phyloP scores from a whole-genome alignment of 2,888 invertebrate species.

The Cephus nigrinus region DNA sequence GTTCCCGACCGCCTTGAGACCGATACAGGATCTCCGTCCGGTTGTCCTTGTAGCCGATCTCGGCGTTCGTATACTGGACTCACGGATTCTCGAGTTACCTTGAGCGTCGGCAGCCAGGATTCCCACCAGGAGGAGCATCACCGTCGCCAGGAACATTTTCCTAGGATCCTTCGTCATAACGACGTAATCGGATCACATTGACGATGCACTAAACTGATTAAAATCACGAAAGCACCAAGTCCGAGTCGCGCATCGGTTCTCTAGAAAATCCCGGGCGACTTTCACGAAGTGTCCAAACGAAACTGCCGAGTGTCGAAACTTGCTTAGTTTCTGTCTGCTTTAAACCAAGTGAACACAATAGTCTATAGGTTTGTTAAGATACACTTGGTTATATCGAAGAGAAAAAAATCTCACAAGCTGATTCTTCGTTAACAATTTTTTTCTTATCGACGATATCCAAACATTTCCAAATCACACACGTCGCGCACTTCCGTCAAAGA shows the following conservation, averaged over 20 bases:
- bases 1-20: background rate
- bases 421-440: background rate
- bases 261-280: background rate
- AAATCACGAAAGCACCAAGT: slow-evolving; percentile 11
- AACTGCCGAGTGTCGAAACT: background rate
- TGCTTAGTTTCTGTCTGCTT: background rate
- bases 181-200: background rate
- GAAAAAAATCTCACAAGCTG: background rate
- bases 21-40: background rate
- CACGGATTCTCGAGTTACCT: slow-evolving; percentile 35
- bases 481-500: background rate
- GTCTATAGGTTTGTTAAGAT: background rate
- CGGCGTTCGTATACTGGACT: background rate
- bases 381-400: background rate
- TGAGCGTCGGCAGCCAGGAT: slow-evolving; percentile 46
- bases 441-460: background rate
- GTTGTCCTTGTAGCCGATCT: background rate
- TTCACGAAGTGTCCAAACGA: slow-evolving; percentile 1
- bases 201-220: slow-evolving; percentile 16
- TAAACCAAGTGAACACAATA: background rate
- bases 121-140: slow-evolving; percentile 51
- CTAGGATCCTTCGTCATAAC: background rate
- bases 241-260: background rate
- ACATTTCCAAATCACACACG: background rate
- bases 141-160: slow-evolving; percentile 50